Conservation (phyloP, 2,888 invertebrate genomes). For the Drosophila anomalata region DNA sequence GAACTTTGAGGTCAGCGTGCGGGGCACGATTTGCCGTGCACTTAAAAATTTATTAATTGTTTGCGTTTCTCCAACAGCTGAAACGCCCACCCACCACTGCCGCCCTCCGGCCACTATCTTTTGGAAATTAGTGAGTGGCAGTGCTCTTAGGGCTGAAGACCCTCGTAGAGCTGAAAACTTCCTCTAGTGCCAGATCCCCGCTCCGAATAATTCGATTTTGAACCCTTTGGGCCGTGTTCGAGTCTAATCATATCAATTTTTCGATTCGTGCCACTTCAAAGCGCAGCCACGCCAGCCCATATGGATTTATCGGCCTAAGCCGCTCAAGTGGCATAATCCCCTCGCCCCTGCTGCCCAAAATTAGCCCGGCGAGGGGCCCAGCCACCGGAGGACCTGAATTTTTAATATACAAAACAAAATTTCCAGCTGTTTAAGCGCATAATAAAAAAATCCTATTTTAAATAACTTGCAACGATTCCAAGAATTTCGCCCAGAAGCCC, state of each 20-base stretch:
- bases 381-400: conserved; percentile 54
- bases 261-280: conserved; percentile 69
- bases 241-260: conserved; percentile 48
- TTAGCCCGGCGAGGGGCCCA: conserved; percentile 47
- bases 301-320: conserved; percentile 69
- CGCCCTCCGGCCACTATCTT: conserved; percentile 2
- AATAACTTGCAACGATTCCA: conserved; percentile 59
- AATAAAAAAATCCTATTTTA: conserved; percentile 63
- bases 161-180: conserved; percentile 22
- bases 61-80: conserved; percentile 52
- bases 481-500: conserved; percentile 23
- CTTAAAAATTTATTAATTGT: conserved; percentile 76
- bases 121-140: conserved; percentile 54
- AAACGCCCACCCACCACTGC: not conserved
- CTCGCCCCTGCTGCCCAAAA: conserved; percentile 55
- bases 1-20: conserved; percentile 51
- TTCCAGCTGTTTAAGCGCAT: conserved; percentile 73
- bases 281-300: conserved; percentile 64
- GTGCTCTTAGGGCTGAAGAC: conserved; percentile 42
- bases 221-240: conserved; percentile 4
- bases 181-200: not conserved
- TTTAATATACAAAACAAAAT: conserved; percentile 55
- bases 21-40: conserved; percentile 64
- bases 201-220: not conserved
- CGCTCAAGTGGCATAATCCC: conserved; percentile 73